Conservation (phyloP, 2,888 invertebrate species). For the Drosophila greeni region DNA sequence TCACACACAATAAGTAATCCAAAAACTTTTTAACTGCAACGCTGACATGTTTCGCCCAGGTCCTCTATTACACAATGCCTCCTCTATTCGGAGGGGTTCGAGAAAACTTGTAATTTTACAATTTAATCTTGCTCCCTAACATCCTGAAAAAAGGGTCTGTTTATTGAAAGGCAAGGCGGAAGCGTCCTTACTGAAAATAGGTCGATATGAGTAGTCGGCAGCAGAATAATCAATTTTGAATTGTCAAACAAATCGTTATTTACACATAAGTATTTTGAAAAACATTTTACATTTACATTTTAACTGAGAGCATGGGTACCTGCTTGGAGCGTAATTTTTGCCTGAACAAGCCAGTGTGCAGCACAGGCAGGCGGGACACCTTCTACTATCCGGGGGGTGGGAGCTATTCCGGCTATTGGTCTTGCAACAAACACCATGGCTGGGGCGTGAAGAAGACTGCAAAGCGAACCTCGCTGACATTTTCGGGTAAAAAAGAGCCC, state of each 20-base stretch:
- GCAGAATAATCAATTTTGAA: constrained; percentile 10
- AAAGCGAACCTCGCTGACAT: constrained; percentile 36
- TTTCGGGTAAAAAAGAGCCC: constrained; percentile 51
- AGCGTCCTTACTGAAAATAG: neutral
- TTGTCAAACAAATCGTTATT: constrained; percentile 9
- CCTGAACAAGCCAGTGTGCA: constrained; percentile 59
- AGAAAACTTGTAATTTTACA: neutral
- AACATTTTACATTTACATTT: constrained; percentile 24
- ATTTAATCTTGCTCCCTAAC: neutral
- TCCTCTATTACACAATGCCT: neutral
- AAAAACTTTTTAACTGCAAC: constrained; percentile 29
- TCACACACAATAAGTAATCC: constrained; percentile 18
- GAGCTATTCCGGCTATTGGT: constrained; percentile 72
- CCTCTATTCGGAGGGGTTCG: neutral
- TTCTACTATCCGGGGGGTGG: constrained; percentile 70
- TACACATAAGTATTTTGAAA: constrained; percentile 13
- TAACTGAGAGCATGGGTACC: constrained; percentile 42
- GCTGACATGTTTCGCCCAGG: constrained; percentile 16
- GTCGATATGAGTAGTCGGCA: neutral
- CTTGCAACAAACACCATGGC: constrained; percentile 63
- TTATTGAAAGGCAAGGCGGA: constrained; percentile 1
- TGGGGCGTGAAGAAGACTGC: constrained; percentile 67
- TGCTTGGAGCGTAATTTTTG: constrained; percentile 51
- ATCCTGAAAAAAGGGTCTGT: neutral
- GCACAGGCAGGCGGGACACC: constrained; percentile 63